These are phyloP conservation scores for Octomys mimax DNA, from an alignment of 2,797 vertebrate genomes.

Conservation along the genomic window DNA sequence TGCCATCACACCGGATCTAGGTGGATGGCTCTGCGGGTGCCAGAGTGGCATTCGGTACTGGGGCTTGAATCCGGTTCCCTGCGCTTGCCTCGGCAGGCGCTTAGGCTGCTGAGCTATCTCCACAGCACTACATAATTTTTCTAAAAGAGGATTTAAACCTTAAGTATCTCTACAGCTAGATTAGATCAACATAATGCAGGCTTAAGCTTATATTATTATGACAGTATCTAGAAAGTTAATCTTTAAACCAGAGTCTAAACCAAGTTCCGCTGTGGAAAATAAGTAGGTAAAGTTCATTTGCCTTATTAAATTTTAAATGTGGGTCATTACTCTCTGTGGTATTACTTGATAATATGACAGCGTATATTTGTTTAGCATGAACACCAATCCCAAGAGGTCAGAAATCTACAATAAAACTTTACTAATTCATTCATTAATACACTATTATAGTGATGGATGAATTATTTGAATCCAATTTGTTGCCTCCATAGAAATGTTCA, in stretches of 20 bases:
- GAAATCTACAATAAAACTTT: conserved; percentile 51
- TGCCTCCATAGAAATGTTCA: neutral
- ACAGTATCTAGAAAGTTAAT: neutral
- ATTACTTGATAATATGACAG: neutral
- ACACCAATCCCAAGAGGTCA: neutral
- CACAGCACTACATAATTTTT: neutral
- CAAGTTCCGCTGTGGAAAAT: conserved; percentile 18
- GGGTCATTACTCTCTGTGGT: neutral
- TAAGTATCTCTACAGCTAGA: conserved; percentile 47
- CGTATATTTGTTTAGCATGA: neutral
- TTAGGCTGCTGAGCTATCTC: no score
- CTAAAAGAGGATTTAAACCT: conserved; percentile 39
- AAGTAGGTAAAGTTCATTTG: conserved; percentile 6
- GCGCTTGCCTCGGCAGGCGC: no score
- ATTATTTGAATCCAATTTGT: conserved; percentile 36
- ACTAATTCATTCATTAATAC: conserved; percentile 25
- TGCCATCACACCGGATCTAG: no score
- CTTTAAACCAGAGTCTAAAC: conserved; percentile 55
- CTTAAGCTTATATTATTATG: conserved; percentile 1
- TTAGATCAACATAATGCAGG: conserved; percentile 2
- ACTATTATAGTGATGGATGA: conserved; percentile 47
- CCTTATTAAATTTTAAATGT: conserved; percentile 49
- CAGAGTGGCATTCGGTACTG: no score
- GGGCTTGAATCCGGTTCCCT: no score
- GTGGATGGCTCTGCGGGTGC: no score